A percentile compares a stretch with the other conserved stretches of the same genome.
phyloP scores from a whole-genome alignment of 2,113 vertebrate genomes.

The Danionella cerebrum region DNA sequence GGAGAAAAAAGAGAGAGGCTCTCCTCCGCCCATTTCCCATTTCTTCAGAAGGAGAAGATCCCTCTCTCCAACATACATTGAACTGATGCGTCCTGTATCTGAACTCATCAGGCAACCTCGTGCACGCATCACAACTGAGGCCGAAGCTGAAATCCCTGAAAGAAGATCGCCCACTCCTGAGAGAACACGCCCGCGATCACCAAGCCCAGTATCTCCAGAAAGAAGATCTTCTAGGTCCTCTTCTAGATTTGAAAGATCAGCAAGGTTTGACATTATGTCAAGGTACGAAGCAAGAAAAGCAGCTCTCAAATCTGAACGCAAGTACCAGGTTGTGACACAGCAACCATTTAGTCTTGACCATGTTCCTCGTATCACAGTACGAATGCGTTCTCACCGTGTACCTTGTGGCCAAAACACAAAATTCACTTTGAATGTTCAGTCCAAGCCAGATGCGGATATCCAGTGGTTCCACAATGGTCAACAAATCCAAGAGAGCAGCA shows the following conservation, averaged over 20 bases:
- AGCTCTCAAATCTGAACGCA: conserved; percentile 90
- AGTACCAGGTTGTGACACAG: conserved; percentile 88
- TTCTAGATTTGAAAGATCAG: conserved; percentile 92
- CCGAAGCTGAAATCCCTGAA: conserved; percentile 63
- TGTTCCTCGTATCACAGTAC: conserved; percentile 83
- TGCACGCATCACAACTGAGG: conserved; percentile 52
- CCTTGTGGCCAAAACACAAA: conserved; percentile 83
- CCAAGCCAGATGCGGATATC: conserved; percentile 85
- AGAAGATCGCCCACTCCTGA: conserved; percentile 95
- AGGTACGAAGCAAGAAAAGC: conserved; percentile 95
- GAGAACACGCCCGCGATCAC: conserved; percentile 94
- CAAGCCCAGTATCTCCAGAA: conserved; percentile 89
- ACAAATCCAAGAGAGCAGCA: conserved; percentile 79
- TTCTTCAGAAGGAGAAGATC: conserved; percentile 84
- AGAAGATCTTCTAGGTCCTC: conserved; percentile 75
- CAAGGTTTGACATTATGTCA: conserved; percentile 97
- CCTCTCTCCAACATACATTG: conserved; percentile 93
- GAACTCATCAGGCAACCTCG: conserved; percentile 77
- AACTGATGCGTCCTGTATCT: conserved; percentile 93
- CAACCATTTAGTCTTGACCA: conserved; percentile 94
- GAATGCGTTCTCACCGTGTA: conserved; percentile 94
- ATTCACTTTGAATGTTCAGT: conserved; percentile 91
- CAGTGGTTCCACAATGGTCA: conserved; percentile 87
- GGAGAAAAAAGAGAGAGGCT: conserved; percentile 64
- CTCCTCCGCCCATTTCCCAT: conserved; percentile 75